Conservation (phyloP, 2,888 invertebrate species). For the Cynaeus angustus region DNA sequence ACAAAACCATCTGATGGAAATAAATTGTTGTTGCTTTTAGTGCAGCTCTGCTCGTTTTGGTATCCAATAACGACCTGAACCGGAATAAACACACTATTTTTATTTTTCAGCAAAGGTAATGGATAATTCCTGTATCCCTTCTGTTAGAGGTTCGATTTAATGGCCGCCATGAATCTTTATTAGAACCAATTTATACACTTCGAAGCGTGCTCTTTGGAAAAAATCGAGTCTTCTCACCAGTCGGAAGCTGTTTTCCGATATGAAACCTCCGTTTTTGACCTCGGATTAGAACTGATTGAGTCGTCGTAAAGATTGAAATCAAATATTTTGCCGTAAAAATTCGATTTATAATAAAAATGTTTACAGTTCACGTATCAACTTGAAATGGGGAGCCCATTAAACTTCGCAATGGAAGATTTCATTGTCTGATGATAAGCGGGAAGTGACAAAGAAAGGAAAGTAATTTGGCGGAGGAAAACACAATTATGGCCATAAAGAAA, state of each 20-base stretch:
- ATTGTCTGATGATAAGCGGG: constrained; percentile 15
- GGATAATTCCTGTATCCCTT: constrained; percentile 49
- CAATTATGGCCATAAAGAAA: constrained; percentile 40
- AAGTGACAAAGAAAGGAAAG: constrained; percentile 20
- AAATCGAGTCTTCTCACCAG: constrained; percentile 21
- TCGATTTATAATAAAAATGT: constrained; percentile 17
- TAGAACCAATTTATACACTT: constrained; percentile 40
- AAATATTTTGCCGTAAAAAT: constrained; percentile 7
- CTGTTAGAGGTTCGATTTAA: constrained; percentile 44
- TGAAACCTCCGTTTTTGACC: constrained; percentile 8
- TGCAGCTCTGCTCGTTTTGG: constrained; percentile 2
- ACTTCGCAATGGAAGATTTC: constrained; percentile 12
- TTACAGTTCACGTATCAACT: constrained; percentile 1
- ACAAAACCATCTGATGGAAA: neutral
- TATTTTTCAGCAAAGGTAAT: constrained; percentile 42
- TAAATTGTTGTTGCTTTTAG: constrained; percentile 7
- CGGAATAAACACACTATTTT: constrained; percentile 35
- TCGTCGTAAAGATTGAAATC: neutral
- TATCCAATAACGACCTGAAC: constrained; percentile 11
- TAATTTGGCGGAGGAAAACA: constrained; percentile 29
- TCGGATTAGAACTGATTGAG: constrained; percentile 6
- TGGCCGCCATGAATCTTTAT: constrained; percentile 47
- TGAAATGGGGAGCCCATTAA: constrained; percentile 11
- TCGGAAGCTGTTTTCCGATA: neutral
- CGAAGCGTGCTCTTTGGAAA: constrained; percentile 11